Base-by-base conservation (phyloP, 37 sponge, comb jelly and placozoan genomes). In the Mnemiopsis leidyi region DNA sequence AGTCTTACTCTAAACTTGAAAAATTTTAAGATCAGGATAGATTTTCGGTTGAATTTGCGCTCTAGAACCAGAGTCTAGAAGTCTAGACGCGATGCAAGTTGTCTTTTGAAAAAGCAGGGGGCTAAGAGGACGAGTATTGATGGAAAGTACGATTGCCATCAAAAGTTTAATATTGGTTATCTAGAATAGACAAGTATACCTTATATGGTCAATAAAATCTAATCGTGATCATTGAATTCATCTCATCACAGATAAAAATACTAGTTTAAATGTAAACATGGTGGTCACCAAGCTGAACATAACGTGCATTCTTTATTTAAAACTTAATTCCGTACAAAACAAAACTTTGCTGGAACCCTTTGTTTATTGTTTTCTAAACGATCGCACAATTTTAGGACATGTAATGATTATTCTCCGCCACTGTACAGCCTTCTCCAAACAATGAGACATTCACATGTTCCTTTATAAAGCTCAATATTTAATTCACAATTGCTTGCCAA, bases 401-500 rank as follows among this genome's bases (percentile, higher is more conserved):
- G 61, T 48, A 48, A 48, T 48, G 61, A 48, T 48, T 48, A 48
- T 48, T 48, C 61, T 48, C 61, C 9, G 5, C 61, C 61, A 13
- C 61, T 48, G 61, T 48, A 48, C 61, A 48, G 5, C 61, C 5
- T 48, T 48, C 61, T 48, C 61, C 13, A 13, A 48, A 48, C 61
- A 48, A 48, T 69, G n/a, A 21, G 24, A 25, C 73, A 69, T 69
- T 69, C 73, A 69, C 73, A 69, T 28, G 24, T 25, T 21, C 21
- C 24, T 69, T 69, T 28, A 3, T 25, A 69, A 69, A 69, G 61
- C 61, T 48, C 2, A 25, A 69, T 28, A n/a, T 69, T 69, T 25
- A 69, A 69, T 69, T 69, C 73, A 69, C 73, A 69, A 69, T 69
- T 69, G 73, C 73, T 23, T 69, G 73, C 73, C 73, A 69, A 69